Evolutionary conservation across 1,140 invertebrate genomes (phyloP).

Genomic region (Meloidogyne floridensis): DNA sequence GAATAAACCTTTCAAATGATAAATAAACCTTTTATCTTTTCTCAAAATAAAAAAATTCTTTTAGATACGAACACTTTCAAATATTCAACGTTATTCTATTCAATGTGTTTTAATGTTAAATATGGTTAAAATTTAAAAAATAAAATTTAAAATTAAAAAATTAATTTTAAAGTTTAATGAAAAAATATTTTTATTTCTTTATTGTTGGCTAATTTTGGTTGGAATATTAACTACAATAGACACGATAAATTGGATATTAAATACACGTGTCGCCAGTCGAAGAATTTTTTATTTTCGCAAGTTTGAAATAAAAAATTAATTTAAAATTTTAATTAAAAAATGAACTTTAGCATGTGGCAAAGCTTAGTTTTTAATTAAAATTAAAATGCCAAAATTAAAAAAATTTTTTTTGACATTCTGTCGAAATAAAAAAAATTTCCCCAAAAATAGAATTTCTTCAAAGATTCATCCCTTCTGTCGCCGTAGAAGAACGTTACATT

Average conservation of each 20-base stretch:
- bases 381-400: too few species aligned
- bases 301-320: neutral
- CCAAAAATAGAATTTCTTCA: too few species aligned
- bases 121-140: constrained; percentile 57
- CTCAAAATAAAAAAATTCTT: neutral
- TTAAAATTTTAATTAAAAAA: neutral
- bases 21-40: too few species aligned
- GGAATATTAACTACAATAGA: constrained; percentile 5
- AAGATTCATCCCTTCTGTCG: neutral
- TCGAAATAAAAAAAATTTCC: too few species aligned
- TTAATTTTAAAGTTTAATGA: constrained; percentile 22
- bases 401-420: too few species aligned
- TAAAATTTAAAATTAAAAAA: constrained; percentile 55
- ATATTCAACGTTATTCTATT: constrained; percentile 65
- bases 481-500: neutral
- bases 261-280: neutral
- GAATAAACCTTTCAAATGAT: too few species aligned
- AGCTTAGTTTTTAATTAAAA: too few species aligned
- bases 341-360: too few species aligned
- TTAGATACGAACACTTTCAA: constrained; percentile 60
- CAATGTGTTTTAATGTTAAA: constrained; percentile 63
- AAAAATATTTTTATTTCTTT: constrained; percentile 66
- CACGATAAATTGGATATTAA: constrained; percentile 8
- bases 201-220: constrained; percentile 67
- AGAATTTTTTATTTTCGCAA: neutral